Evolutionary conservation across 2,797 vertebrate genomes (phyloP).

Genomic region (Darevskia nairensis): DNA sequence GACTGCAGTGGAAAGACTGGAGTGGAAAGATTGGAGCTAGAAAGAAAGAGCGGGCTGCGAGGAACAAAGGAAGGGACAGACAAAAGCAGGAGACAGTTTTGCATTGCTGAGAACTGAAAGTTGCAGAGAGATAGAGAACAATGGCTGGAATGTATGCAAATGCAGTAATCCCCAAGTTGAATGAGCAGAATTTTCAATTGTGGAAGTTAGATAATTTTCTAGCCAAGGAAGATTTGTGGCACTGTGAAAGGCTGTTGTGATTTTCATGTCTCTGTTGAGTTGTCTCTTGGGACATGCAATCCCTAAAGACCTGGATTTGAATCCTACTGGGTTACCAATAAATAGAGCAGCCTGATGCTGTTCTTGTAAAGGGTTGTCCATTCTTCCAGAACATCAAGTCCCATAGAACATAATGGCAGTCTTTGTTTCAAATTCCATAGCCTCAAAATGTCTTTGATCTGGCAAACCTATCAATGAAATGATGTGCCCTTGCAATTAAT

Average conservation of each 20-base stretch:
- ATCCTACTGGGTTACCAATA: neutral
- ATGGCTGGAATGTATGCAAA: too few species aligned
- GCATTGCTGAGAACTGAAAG: too few species aligned
- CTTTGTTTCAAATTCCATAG: slow-evolving; percentile 10
- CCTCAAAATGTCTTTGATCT: slow-evolving; percentile 13
- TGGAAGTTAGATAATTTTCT: too few species aligned
- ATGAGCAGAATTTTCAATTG: too few species aligned
- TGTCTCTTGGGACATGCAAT: neutral
- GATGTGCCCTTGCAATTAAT: slow-evolving; percentile 25
- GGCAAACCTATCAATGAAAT: neutral
- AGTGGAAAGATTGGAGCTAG: too few species aligned
- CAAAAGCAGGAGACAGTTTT: too few species aligned
- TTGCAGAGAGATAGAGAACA: too few species aligned
- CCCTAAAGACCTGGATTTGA: slow-evolving; percentile 3
- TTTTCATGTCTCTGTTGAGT: neutral
- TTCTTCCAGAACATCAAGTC: neutral
- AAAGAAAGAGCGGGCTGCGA: too few species aligned
- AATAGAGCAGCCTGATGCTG: neutral
- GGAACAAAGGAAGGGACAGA: too few species aligned
- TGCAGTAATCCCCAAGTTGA: too few species aligned
- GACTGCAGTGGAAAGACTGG: too few species aligned
- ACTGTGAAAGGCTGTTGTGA: neutral
- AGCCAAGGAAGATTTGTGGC: too few species aligned
- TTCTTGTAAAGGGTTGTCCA: neutral
- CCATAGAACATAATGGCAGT: neutral